Evolutionary conservation across 2,888 invertebrate genomes (phyloP).

Genomic region (Colletes collaris): DNA sequence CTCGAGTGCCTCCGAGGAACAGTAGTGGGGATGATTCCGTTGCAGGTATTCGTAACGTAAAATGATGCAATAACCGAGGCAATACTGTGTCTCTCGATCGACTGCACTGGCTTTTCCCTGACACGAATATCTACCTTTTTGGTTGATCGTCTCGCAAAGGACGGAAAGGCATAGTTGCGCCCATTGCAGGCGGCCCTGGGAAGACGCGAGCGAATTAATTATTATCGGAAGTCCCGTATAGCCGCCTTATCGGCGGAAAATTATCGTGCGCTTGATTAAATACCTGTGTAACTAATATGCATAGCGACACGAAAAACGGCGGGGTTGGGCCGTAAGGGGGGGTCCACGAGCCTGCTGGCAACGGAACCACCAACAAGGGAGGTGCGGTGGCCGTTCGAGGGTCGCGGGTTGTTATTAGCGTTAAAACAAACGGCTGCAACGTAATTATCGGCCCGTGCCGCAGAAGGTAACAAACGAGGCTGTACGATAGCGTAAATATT

Average conservation of each 20-base stretch:
- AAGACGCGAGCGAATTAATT: slow-evolving; percentile 62
- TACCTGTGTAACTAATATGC: slow-evolving; percentile 61
- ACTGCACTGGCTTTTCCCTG: too few relatives aligned
- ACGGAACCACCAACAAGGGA: slow-evolving; percentile 6
- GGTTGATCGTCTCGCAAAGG: too few relatives aligned
- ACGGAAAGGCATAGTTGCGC: too few relatives aligned
- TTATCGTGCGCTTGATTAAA: slow-evolving; percentile 69
- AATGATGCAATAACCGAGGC: too few relatives aligned
- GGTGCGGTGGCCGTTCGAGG: slow-evolving; percentile 38
- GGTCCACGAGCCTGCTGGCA: slow-evolving; percentile 15
- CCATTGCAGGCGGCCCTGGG: too few relatives aligned
- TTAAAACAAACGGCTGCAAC: slow-evolving; percentile 75
- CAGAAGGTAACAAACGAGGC: slow-evolving; percentile 65
- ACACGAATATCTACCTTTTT: too few relatives aligned
- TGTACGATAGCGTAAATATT: slow-evolving; percentile 69
- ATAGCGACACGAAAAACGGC: slow-evolving; percentile 17
- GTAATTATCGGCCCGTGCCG: slow-evolving; percentile 74
- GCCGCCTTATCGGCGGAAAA: slow-evolving; percentile 63
- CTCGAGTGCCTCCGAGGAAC: too few relatives aligned
- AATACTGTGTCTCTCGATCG: too few relatives aligned
- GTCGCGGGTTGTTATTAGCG: slow-evolving; percentile 73
- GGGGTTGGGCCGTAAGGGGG: background rate
- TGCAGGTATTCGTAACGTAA: too few relatives aligned
- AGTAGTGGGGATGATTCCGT: too few relatives aligned
- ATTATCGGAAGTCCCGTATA: slow-evolving; percentile 54